Evolutionary conservation across 2,797 vertebrate species (phyloP), one percentile per base, ranked within the genome.

Genomic region (Danio albolineatus): DNA sequence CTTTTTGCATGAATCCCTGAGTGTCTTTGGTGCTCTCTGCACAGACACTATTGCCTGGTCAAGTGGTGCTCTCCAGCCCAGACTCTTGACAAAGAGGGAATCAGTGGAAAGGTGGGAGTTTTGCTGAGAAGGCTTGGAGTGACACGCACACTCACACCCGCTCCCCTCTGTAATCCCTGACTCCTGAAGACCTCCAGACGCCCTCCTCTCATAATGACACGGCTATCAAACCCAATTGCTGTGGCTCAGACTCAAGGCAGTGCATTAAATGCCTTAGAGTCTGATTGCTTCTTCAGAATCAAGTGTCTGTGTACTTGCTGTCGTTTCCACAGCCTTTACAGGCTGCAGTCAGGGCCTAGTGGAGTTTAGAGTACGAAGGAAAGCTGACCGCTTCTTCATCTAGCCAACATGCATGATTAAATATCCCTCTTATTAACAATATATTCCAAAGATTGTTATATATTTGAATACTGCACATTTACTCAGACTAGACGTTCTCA

Each of bases 261-360:
- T 92, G 91, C 90, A 93, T 93, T 94, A 93, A 94, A 93, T 87
- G 90, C 91, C 91, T 90, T 86, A 88, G 90, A 88, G 90, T 91
- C 90, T 93, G 93, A 94, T 93, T 95, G 92, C 91, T 93, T 91
- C 92, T 93, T 89, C 81, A 91, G 90, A 94, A 92, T 94, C 93
- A 93, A 94, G 92, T 93, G 91, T 90, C 90, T 91, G 90, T 91
- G 87, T 94, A 92, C 90, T 92, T 84, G 84, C 88, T 85, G 87
- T 90, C 90, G 87, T 91, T 91, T 84, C 76, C 73, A 0, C 12
- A 19, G 17, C 49, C 48, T 73, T 54, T 70, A 76, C 70, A 85
- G 86, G 90, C 89, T 80, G 87, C 86, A 57, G 77, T 83, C 72
- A 71, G 69, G 80, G 72, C 43, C 66, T 66, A 60, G 78, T 13